Percentiles rank a stretch among this genome's conserved stretches.
These are phyloP conservation scores for Xiphophorus maculatus DNA, from an alignment of 2,113 vertebrate genomes.

Conservation along the genomic window DNA sequence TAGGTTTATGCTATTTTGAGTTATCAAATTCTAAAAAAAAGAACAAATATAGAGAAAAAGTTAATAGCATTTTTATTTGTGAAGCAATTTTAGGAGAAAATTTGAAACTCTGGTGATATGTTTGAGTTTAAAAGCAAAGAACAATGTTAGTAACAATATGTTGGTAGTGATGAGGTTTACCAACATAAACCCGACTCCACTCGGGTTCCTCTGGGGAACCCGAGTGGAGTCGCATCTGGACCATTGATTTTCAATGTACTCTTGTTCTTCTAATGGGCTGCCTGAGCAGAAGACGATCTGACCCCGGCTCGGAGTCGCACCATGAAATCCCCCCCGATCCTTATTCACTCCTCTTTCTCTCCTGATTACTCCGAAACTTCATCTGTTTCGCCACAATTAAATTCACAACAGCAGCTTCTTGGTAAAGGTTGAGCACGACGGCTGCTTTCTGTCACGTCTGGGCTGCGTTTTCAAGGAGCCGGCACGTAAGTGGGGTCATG, in stretches of 20 bases:
- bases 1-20: too few species aligned
- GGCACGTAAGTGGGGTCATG: constrained; percentile 61
- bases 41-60: too few species aligned
- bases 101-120: too few species aligned
- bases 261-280: constrained; percentile 54
- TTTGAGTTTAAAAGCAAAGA: background rate
- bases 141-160: background rate
- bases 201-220: constrained; percentile 19
- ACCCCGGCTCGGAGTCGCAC: background rate
- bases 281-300: constrained; percentile 31
- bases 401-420: constrained; percentile 1
- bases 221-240: constrained; percentile 47
- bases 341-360: constrained; percentile 27
- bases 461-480: constrained; percentile 57
- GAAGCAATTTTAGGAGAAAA: too few species aligned
- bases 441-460: constrained; percentile 45
- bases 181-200: background rate
- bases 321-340: constrained; percentile 30
- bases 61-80: too few species aligned
- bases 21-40: too few species aligned
- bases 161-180: background rate
- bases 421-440: background rate
- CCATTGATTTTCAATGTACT: constrained; percentile 71
- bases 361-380: background rate
- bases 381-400: constrained; percentile 9